Evolutionary conservation across 2,888 invertebrate species (phyloP), one percentile per base, ranked within the genome.

Genomic region (Tethea ocularis): DNA sequence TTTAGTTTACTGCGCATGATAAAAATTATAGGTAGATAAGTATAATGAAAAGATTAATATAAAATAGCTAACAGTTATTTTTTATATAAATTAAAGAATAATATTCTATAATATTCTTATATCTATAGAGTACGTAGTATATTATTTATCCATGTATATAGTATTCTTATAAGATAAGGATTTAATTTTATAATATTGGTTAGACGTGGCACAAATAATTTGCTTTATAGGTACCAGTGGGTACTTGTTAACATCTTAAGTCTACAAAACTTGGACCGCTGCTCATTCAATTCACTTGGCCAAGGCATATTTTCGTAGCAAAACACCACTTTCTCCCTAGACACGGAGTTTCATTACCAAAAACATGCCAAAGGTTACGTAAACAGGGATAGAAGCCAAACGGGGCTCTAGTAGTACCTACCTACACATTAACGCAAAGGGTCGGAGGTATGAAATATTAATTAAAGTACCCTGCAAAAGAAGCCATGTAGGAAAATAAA

Each of bases 381-480:
- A 71, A 75, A 74, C 66, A 72, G 65, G 67, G 68, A 66, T 69
- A 63, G 61, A 58, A 68, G 62, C 64, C 33, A 33, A 33, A 17
- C 17, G 46, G 46, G 20, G 11, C 61, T 65, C 58, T 63, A 67
- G 60, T 61, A 57, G 56, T 26, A 26, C 6, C n/a, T 59, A 51
- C 57, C 41, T 61, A 59, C 61, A 57, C 58, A 57, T 59, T 51
- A 56, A 57, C 61, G 26, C 24, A 23, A 52, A 24, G 24, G 26
- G 52, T 46, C 10, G 46, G 46, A 46, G 62, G 54, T 63, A 71
- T 78, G 61, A 73, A 80, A 75, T 74, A 80, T 75, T 77, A 70
- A 78, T 55, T 53, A 61, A n/a, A 64, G 53, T 52, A 58, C 66
- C 60, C 58, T 13, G 33, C 11, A 33, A 13, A 10, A 29, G 29